These are phyloP conservation scores for Eupithecia inturbata DNA, from an alignment of 2,888 invertebrate genomes.

Conservation along the genomic window DNA sequence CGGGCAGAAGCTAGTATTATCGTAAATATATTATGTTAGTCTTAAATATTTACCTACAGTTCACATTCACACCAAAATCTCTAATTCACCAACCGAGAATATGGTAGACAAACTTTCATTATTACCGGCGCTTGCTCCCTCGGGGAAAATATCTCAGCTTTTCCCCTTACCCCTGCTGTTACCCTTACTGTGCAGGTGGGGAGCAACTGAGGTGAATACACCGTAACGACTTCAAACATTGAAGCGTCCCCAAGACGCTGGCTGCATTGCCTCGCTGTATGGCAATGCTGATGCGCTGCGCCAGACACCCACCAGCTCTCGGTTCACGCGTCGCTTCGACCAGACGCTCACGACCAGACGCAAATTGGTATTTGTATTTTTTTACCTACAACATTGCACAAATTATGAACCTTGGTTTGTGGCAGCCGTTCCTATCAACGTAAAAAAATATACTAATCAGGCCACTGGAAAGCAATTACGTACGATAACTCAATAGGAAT, in stretches of 20 bases:
- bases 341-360: too few species aligned
- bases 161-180: constrained; percentile 59
- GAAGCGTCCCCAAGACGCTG: too few species aligned
- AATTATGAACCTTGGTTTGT: background rate
- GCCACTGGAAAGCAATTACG: constrained; percentile 21
- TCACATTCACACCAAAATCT: background rate
- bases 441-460: constrained; percentile 29
- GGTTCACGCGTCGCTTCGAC: too few species aligned
- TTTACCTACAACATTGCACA: background rate
- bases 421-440: background rate
- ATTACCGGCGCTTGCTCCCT: too few species aligned
- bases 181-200: constrained; percentile 55
- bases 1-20: too few species aligned
- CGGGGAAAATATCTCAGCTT: constrained; percentile 64
- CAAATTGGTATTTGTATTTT: too few species aligned
- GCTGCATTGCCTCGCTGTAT: too few species aligned
- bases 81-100: background rate
- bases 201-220: constrained; percentile 65
- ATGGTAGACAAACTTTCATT: constrained; percentile 10
- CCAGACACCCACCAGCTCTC: too few species aligned
- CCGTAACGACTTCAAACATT: constrained; percentile 55
- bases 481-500: constrained; percentile 52
- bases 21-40: too few species aligned
- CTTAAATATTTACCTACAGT: too few species aligned
- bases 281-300: too few species aligned